phyloP scores from a whole-genome alignment of 2,113 vertebrate species.

The Sakesphorus luctuosus region DNA sequence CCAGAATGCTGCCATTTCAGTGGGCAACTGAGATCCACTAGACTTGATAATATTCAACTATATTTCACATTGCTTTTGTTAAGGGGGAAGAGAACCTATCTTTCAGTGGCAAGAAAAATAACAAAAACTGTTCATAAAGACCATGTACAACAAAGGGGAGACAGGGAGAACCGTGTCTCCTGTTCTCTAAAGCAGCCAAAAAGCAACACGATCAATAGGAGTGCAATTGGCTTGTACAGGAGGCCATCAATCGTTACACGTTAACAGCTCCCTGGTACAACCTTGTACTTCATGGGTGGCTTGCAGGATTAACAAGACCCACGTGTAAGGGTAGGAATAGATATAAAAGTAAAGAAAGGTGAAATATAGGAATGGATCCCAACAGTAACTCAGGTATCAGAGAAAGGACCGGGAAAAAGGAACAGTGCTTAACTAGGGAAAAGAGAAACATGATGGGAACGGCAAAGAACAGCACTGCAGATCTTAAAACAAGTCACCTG shows the following conservation, averaged over 20 bases:
- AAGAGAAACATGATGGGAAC: background rate
- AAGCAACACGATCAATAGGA: background rate
- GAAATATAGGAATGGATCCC: background rate
- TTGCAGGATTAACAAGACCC: background rate
- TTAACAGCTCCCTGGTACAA: background rate
- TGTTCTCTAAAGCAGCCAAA: background rate
- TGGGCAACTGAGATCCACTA: background rate
- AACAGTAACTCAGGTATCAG: background rate
- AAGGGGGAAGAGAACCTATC: background rate
- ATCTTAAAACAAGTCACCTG: background rate
- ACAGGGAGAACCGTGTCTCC: background rate
- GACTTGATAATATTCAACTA: background rate
- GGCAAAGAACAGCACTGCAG: background rate
- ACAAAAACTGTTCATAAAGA: background rate
- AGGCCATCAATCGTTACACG: fast-evolving
- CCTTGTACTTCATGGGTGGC: background rate
- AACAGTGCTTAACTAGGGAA: background rate
- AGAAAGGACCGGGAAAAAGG: background rate
- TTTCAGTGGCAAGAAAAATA: background rate
- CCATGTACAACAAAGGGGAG: fast-evolving
- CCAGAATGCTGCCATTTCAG: background rate
- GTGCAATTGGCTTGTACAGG: background rate
- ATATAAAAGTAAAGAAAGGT: background rate
- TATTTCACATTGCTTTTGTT: background rate
- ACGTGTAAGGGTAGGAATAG: background rate